These are phyloP conservation scores for Anas bernieri DNA, from an alignment of 2,797 vertebrate species.

Conservation along the genomic window DNA sequence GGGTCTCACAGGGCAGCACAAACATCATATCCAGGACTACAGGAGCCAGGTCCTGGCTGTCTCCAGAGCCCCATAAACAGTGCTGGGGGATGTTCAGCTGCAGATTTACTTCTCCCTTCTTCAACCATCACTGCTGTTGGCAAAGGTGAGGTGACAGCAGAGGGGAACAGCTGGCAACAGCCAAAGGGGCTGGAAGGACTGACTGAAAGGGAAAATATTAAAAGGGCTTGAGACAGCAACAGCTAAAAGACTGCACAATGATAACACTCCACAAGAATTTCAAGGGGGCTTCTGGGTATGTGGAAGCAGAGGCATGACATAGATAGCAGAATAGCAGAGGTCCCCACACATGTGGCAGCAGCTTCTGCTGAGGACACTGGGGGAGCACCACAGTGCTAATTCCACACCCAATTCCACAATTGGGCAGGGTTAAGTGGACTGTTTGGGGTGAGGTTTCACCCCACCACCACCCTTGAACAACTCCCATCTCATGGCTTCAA, in stretches of 20 bases:
- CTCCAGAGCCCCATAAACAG: background rate
- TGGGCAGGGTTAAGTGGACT: background rate
- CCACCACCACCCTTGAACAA: background rate
- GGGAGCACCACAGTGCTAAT: background rate
- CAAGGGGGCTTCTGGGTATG: rapidly evolving
- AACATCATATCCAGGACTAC: background rate
- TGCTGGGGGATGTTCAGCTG: rapidly evolving
- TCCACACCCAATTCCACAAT: background rate
- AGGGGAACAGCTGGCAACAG: background rate
- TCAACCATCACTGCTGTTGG: background rate
- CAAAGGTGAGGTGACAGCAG: background rate
- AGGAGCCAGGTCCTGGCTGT: background rate
- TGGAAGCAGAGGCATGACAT: rapidly evolving
- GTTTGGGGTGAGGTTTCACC: background rate
- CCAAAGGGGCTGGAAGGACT: background rate
- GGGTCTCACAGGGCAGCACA: background rate
- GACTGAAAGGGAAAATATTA: background rate
- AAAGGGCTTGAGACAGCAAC: background rate
- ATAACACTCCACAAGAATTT: background rate
- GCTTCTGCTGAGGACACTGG: background rate
- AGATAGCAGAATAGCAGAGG: background rate
- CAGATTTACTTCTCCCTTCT: background rate
- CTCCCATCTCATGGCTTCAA: background rate
- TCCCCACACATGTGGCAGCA: background rate
- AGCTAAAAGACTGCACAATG: background rate